Evolutionary conservation across 2,888 invertebrate genomes (phyloP).

Genomic region (Auanema freiburgensis): DNA sequence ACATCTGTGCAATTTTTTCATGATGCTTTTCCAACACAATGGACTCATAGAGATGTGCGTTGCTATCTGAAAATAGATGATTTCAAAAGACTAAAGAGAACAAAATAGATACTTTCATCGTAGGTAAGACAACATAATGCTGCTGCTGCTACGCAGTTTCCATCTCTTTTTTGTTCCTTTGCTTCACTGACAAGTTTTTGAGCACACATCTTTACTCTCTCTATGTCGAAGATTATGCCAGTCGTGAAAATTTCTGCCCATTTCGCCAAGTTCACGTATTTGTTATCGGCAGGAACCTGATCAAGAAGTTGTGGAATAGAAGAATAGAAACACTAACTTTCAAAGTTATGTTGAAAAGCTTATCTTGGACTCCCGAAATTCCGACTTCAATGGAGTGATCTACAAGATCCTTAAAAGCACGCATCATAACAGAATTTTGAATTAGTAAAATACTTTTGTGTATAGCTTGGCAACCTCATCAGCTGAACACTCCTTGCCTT

Average conservation of each 20-base stretch:
- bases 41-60: slow-evolving; percentile 44
- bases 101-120: slow-evolving; percentile 24
- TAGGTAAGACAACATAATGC: slow-evolving; percentile 34
- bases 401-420: slow-evolving; percentile 45
- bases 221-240: slow-evolving; percentile 19
- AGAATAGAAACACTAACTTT: too few relatives aligned
- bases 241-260: slow-evolving; percentile 78
- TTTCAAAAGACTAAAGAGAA: neutral
- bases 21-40: slow-evolving; percentile 54
- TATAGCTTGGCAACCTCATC: slow-evolving; percentile 79
- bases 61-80: slow-evolving; percentile 44
- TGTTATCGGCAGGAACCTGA: neutral
- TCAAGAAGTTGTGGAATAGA: too few relatives aligned
- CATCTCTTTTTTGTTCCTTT: slow-evolving; percentile 76
- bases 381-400: slow-evolving; percentile 52
- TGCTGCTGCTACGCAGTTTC: slow-evolving; percentile 71
- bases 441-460: slow-evolving; percentile 32
- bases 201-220: slow-evolving; percentile 71
- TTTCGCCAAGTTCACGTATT: slow-evolving; percentile 75
- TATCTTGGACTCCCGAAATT: slow-evolving; percentile 44
- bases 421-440: neutral
- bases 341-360: slow-evolving; percentile 45
- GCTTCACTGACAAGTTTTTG: slow-evolving; percentile 82
- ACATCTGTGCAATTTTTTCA: slow-evolving; percentile 39
- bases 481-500: slow-evolving; percentile 42